Conservation (phyloP, 2,888 invertebrate genomes). For the Apocheima hispidaria region DNA sequence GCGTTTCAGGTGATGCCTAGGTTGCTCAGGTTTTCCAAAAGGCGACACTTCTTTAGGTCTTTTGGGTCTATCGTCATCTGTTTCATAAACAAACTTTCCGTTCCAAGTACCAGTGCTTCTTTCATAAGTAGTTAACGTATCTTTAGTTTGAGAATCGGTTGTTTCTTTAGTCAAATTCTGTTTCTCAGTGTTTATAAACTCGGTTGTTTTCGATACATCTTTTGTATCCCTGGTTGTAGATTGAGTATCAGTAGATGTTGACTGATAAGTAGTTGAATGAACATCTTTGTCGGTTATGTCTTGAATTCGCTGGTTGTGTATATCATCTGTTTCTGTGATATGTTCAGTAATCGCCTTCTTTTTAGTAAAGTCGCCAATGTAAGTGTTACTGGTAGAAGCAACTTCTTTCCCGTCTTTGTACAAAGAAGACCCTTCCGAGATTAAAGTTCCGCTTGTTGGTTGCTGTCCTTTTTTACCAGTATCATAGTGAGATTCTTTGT, state of each 20-base stretch:
- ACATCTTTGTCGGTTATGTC: constrained; percentile 59
- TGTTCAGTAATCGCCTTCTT: constrained; percentile 76
- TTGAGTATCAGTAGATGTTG: constrained; percentile 61
- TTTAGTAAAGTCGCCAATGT: constrained; percentile 77
- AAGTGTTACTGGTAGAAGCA: constrained; percentile 76
- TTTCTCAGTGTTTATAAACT: constrained; percentile 78
- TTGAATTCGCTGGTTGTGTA: constrained; percentile 60
- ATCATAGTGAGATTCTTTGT: constrained; percentile 86
- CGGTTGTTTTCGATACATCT: constrained; percentile 66
- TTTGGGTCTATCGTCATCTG: constrained; percentile 75
- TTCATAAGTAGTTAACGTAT: constrained; percentile 76
- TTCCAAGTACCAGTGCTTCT: constrained; percentile 85
- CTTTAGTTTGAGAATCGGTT: constrained; percentile 70
- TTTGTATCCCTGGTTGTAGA: constrained; percentile 61
- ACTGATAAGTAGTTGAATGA: constrained; percentile 59
- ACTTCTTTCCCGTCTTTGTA: constrained; percentile 79
- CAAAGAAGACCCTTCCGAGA: constrained; percentile 76
- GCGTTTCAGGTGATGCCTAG: constrained; percentile 76
- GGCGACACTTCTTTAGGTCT: constrained; percentile 77
- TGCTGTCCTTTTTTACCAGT: constrained; percentile 84
- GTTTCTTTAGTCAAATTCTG: constrained; percentile 79
- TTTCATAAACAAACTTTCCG: constrained; percentile 85
- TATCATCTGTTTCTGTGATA: constrained; percentile 59
- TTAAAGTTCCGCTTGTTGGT: constrained; percentile 74
- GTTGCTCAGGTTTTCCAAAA: constrained; percentile 74